Evolutionary conservation across 2,797 vertebrate species (phyloP).

Genomic region (Gobionotothen gibberifrons): DNA sequence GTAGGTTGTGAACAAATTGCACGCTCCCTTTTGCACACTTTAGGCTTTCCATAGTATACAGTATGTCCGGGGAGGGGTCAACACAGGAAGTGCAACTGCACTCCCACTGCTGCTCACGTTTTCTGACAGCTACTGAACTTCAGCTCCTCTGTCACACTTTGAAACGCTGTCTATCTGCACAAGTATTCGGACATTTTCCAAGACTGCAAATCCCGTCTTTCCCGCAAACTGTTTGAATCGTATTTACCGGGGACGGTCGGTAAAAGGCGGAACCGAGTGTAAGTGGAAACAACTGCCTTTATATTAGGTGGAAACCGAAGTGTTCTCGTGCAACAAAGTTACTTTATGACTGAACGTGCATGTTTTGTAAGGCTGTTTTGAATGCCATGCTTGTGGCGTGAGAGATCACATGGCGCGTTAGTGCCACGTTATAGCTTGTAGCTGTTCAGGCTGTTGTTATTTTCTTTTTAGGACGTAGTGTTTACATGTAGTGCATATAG

Average conservation of each 20-base stretch:
- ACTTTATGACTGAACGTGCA: background rate
- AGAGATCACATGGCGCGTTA: background rate
- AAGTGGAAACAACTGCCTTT: constrained; percentile 4
- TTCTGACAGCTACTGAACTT: background rate
- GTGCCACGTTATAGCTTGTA: constrained; percentile 25
- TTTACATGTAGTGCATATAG: too few relatives aligned
- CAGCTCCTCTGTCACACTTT: background rate
- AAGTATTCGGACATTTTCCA: constrained; percentile 17
- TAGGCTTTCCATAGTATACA: background rate
- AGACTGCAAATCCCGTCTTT: fast-evolving
- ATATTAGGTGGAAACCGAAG: background rate
- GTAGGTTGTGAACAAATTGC: background rate
- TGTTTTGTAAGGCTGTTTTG: background rate
- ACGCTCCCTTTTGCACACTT: too few relatives aligned
- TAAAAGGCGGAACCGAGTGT: constrained; percentile 16
- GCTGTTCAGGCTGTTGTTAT: background rate
- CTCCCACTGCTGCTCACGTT: background rate
- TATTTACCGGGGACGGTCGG: background rate
- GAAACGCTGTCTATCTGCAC: background rate
- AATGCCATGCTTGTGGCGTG: background rate
- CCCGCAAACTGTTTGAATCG: background rate
- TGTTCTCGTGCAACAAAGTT: background rate
- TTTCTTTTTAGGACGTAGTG: background rate
- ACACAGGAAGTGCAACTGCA: constrained; percentile 11
- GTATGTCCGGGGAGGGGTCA: background rate